Evolutionary conservation across 2,113 vertebrate genomes (phyloP).

Genomic region (Porphyrio hochstetteri): DNA sequence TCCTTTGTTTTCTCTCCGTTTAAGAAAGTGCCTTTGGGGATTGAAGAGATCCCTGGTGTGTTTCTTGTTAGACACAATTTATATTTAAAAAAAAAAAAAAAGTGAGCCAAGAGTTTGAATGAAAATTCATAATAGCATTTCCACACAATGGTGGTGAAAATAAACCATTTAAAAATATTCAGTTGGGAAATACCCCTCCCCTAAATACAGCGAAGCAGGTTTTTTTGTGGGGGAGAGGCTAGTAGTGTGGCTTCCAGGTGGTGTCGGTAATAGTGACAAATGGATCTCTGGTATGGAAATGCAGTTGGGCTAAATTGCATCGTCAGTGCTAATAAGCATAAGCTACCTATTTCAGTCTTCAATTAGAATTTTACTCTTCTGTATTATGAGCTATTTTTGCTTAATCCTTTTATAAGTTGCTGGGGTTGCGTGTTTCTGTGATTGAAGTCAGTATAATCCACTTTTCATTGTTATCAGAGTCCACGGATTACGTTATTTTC

Average conservation of each 20-base stretch:
- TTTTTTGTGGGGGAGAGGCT: neutral
- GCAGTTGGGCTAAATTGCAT: neutral
- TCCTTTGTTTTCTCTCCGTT: conserved; percentile 79
- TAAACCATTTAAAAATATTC: neutral
- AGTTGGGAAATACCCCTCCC: neutral
- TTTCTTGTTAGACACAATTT: conserved; percentile 76
- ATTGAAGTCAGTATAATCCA: conserved; percentile 61
- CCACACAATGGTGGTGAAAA: conserved; percentile 46
- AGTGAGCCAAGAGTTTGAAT: conserved; percentile 58
- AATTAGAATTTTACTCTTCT: neutral
- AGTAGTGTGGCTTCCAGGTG: neutral
- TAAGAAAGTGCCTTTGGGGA: conserved; percentile 77
- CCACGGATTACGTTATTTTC: neutral
- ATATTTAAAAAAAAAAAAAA: conserved; percentile 47
- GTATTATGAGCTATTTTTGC: neutral
- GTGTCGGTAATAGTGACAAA: neutral
- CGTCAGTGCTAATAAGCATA: neutral
- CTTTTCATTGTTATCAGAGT: conserved; percentile 3
- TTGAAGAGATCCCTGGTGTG: conserved; percentile 74
- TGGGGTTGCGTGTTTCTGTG: neutral
- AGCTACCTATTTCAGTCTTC: neutral
- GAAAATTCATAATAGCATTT: conserved; percentile 58
- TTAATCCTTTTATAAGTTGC: conserved; percentile 35
- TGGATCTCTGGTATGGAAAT: neutral
- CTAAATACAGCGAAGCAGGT: neutral